Conservation (phyloP, 2,113 vertebrate species). For the Cepphus grylle region DNA sequence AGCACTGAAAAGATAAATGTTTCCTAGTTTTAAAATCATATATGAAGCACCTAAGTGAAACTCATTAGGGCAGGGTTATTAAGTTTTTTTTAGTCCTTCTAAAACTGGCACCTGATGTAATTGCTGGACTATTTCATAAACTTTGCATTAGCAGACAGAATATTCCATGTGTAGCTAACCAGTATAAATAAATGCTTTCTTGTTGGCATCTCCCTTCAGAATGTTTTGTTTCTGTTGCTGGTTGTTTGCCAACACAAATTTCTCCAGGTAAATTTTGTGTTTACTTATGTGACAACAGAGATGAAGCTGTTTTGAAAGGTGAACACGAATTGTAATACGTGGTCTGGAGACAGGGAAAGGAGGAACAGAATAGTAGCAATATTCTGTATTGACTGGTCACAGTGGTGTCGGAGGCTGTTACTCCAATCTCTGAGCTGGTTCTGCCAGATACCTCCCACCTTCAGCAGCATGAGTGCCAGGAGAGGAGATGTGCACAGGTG, state of each 20-base stretch:
- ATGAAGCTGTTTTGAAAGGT: background rate
- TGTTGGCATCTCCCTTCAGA: background rate
- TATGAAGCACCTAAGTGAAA: too few relatives aligned
- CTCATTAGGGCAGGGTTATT: background rate
- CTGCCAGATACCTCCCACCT: background rate
- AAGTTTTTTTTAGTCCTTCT: background rate
- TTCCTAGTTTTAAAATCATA: background rate
- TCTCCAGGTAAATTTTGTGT: background rate
- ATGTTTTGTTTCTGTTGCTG: background rate
- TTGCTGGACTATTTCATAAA: background rate
- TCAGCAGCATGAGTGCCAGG: background rate
- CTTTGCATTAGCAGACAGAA: background rate
- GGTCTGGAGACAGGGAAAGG: background rate
- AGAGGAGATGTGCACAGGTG: background rate
- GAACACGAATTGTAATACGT: background rate
- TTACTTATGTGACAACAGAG: background rate
- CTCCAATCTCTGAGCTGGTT: background rate
- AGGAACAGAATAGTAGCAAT: background rate
- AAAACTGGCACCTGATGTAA: background rate
- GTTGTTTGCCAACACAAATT: background rate
- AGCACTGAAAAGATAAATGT: background rate
- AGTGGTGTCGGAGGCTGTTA: background rate
- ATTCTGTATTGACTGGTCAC: background rate
- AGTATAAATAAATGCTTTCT: background rate
- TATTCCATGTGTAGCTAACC: background rate